Percentiles rank a stretch among this genome's conserved stretches.
Conservation (phyloP, 2,888 invertebrate genomes). For the Endotricha flammealis region DNA sequence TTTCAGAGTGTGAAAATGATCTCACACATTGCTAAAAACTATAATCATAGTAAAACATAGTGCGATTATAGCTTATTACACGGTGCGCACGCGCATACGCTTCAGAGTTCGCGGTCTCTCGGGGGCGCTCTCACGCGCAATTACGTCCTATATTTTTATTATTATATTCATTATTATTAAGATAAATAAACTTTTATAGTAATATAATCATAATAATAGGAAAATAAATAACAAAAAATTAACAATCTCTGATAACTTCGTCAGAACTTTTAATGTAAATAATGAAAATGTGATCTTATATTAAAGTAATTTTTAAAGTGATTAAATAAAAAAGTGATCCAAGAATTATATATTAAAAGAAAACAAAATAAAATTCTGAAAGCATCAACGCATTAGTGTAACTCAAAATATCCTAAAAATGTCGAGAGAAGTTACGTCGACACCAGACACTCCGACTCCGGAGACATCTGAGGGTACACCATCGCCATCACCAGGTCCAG, state of each 20-base stretch:
- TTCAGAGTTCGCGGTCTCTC: conserved; percentile 25
- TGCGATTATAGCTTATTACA: conserved; percentile 1
- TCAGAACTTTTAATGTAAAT: no score
- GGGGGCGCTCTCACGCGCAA: conserved; percentile 21
- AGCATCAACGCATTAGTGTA: no score
- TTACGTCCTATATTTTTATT: conserved; percentile 21
- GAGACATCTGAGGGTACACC: conserved; percentile 46
- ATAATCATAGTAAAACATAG: conserved; percentile 1
- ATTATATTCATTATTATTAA: no score
- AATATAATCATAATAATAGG: neutral
- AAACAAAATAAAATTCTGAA: no score
- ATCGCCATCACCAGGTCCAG: conserved; percentile 42
- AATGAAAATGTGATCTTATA: neutral
- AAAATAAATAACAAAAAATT: neutral
- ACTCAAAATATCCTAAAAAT: no score
- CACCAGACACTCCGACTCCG: conserved; percentile 33
- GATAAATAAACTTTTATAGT: conserved; percentile 9
- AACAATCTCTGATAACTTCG: no score
- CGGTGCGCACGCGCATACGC: conserved; percentile 24
- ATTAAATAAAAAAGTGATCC: neutral
- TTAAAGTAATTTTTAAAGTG: neutral
- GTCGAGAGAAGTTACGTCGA: conserved; percentile 24
- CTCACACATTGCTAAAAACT: neutral
- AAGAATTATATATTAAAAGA: no score
- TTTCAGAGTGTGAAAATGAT: no score